These are phyloP conservation scores for Hemichromis elongatus DNA, from an alignment of 2,113 vertebrate genomes.

Conservation along the genomic window DNA sequence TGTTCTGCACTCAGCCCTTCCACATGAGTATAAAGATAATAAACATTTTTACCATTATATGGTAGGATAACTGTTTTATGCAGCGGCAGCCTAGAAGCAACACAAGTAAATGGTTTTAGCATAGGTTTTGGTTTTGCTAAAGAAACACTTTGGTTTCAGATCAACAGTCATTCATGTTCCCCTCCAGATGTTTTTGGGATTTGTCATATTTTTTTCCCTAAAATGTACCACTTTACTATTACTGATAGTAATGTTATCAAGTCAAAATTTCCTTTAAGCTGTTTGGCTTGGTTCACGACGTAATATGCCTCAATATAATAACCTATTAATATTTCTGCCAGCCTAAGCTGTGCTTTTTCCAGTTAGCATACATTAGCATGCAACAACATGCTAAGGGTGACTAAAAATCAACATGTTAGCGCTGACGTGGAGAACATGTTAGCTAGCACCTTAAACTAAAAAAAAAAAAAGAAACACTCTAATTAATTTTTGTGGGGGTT, in stretches of 20 bases:
- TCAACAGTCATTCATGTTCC: neutral
- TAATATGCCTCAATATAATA: neutral
- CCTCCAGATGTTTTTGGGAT: neutral
- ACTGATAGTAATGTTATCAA: neutral
- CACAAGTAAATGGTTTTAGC: neutral
- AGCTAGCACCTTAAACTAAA: neutral
- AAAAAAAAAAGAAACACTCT: fast-evolving
- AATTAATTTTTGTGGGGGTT: neutral
- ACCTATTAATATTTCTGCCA: neutral
- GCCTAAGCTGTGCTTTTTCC: neutral
- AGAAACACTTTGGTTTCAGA: neutral
- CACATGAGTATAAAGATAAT: neutral
- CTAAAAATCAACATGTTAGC: neutral
- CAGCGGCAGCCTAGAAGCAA: neutral
- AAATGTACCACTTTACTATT: neutral
- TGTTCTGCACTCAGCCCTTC: neutral
- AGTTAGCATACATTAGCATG: neutral
- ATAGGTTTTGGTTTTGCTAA: neutral
- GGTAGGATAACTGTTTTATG: neutral
- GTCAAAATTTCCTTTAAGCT: neutral
- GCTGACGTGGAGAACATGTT: neutral
- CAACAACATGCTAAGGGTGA: neutral
- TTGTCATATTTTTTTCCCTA: neutral
- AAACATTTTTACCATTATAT: neutral
- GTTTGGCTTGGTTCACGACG: neutral